Conservation (phyloP, 2,888 invertebrate genomes). For the Plebejus anna region DNA sequence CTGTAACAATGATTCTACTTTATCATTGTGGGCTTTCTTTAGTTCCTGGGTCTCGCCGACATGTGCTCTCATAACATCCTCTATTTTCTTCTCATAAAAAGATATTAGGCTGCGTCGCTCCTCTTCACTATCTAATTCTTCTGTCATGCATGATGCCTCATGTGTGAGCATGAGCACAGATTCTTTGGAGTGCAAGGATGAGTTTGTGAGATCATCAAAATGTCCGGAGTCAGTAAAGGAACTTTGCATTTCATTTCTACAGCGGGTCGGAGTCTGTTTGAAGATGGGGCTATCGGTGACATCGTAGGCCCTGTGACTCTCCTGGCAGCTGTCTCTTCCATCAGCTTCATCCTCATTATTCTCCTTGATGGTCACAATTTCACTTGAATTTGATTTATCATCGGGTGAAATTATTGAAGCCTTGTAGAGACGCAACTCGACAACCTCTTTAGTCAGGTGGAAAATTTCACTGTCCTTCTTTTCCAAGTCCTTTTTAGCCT, state of each 20-base stretch:
- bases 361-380: conserved; percentile 86
- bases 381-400: conserved; percentile 88
- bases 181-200: conserved; percentile 88
- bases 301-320: conserved; percentile 67
- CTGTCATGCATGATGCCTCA: conserved; percentile 76
- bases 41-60: conserved; percentile 85
- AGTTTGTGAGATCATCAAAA: conserved; percentile 89
- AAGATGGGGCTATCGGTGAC: conserved; percentile 73
- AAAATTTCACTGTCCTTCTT: conserved; percentile 91
- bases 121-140: conserved; percentile 79
- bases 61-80: conserved; percentile 83
- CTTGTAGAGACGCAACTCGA: conserved; percentile 89
- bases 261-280: conserved; percentile 68
- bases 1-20: conserved; percentile 85
- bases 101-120: conserved; percentile 85
- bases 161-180: conserved; percentile 80
- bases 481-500: conserved; percentile 87
- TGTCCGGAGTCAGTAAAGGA: conserved; percentile 93
- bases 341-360: conserved; percentile 74
- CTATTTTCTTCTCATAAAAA: conserved; percentile 86
- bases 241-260: conserved; percentile 83
- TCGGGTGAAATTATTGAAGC: conserved; percentile 89
- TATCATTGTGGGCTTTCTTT: conserved; percentile 89
- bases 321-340: conserved; percentile 61
- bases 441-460: conserved; percentile 87